Evolutionary conservation across 1,140 invertebrate species (phyloP).

Genomic region (Charaxes varanes): DNA sequence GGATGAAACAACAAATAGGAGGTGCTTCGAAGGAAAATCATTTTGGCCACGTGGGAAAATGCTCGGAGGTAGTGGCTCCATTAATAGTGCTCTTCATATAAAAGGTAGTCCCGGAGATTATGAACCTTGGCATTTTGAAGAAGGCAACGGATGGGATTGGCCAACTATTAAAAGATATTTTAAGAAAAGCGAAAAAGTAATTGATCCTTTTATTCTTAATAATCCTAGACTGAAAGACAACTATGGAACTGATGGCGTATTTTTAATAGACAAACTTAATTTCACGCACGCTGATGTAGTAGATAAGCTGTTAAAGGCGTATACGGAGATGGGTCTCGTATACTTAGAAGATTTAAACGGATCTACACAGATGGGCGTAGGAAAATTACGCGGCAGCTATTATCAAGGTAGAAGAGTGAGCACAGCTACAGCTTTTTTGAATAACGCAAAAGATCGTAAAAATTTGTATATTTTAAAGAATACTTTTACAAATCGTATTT

Average conservation of each 20-base stretch:
- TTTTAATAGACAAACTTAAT: conserved; percentile 52
- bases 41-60: conserved; percentile 76
- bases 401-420: conserved; percentile 78
- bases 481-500: conserved; percentile 38
- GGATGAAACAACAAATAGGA: conserved; percentile 42
- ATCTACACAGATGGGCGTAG: conserved; percentile 66
- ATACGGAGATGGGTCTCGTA: conserved; percentile 52
- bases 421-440: conserved; percentile 77
- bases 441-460: conserved; percentile 68
- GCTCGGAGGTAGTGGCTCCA: conserved; percentile 78
- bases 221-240: conserved; percentile 42
- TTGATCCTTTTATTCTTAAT: conserved; percentile 40
- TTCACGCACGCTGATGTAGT: conserved; percentile 41
- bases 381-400: conserved; percentile 60
- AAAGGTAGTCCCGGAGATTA: conserved; percentile 80
- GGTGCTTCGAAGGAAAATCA: conserved; percentile 46
- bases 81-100: conserved; percentile 80
- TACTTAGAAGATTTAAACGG: conserved; percentile 65
- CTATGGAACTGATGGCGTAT: conserved; percentile 53
- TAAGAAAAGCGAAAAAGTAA: conserved; percentile 70
- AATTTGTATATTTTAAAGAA: conserved; percentile 80
- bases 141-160: conserved; percentile 78
- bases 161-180: conserved; percentile 81
- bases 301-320: conserved; percentile 55
- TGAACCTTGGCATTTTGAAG: conserved; percentile 76